phyloP scores from a whole-genome alignment of 2,113 vertebrate genomes.

The Gila orcuttii region DNA sequence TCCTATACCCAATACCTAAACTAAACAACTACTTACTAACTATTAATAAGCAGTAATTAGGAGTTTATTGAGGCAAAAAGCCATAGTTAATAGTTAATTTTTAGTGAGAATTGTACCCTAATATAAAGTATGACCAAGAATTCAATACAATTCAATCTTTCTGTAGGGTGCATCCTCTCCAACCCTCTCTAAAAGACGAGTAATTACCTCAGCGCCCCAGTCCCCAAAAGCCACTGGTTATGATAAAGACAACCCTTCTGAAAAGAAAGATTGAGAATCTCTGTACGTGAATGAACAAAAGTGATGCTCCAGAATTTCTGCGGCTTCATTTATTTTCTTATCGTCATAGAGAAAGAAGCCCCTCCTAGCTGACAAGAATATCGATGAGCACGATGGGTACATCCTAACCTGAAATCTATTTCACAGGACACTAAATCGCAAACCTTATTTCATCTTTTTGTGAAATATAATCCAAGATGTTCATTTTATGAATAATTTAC shows the following conservation, averaged over 20 bases:
- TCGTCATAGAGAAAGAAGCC: background rate
- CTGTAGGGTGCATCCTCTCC: background rate
- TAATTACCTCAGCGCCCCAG: conserved; percentile 19
- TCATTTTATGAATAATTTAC: conserved; percentile 56
- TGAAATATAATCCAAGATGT: conserved; percentile 44
- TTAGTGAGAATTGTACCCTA: too few species aligned
- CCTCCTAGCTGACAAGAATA: conserved; percentile 13
- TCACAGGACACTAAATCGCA: conserved; percentile 16
- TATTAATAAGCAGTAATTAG: too few species aligned
- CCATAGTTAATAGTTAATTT: too few species aligned
- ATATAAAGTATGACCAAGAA: background rate
- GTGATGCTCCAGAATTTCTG: conserved; percentile 17
- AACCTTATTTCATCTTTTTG: conserved; percentile 29
- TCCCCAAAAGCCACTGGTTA: background rate
- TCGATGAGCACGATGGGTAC: background rate
- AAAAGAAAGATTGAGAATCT: conserved; percentile 11
- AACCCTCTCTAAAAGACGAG: background rate
- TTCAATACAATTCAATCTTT: conserved; percentile 13
- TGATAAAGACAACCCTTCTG: conserved; percentile 24
- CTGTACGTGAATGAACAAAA: background rate
- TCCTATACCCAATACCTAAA: too few species aligned
- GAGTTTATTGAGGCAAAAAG: too few species aligned
- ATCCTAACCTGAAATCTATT: conserved; percentile 22
- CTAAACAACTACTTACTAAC: too few species aligned
- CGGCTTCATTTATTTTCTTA: conserved; percentile 4